phyloP scores from a whole-genome alignment of 1,140 invertebrate genomes.

The Calephelis virginiensis region DNA sequence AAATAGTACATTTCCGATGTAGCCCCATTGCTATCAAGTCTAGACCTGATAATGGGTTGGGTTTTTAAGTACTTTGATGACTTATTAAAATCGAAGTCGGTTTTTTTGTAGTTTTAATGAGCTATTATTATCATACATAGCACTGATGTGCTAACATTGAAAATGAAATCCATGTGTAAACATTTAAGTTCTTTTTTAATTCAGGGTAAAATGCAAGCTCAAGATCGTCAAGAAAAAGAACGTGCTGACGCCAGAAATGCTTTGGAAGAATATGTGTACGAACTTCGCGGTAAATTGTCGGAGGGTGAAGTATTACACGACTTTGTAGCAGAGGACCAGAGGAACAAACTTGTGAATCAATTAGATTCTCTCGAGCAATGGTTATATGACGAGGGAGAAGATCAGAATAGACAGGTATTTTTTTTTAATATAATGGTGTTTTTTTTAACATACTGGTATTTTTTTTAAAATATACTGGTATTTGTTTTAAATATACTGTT shows the following conservation, averaged over 20 bases:
- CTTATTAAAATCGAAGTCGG: too few relatives aligned
- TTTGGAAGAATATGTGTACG: conserved; percentile 99
- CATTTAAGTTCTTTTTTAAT: conserved; percentile 18
- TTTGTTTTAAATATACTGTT: too few relatives aligned
- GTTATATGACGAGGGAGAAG: conserved; percentile 96
- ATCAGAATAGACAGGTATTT: conserved; percentile 89
- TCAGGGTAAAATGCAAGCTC: conserved; percentile 90
- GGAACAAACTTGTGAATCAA: conserved; percentile 82
- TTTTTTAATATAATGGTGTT: too few relatives aligned
- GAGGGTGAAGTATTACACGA: conserved; percentile 86
- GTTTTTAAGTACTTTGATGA: too few relatives aligned
- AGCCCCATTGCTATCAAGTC: too few relatives aligned
- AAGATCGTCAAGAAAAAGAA: conserved; percentile 96
- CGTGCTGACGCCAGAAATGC: conserved; percentile 96
- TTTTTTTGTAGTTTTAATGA: too few relatives aligned
- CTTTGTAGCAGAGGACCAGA: conserved; percentile 87
- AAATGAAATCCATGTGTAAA: neutral
- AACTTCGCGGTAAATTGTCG: conserved; percentile 89
- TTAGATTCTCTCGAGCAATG: conserved; percentile 95
- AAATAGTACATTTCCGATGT: too few relatives aligned
- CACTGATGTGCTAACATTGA: too few relatives aligned
- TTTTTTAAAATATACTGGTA: too few relatives aligned
- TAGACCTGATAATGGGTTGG: too few relatives aligned
- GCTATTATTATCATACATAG: too few relatives aligned
- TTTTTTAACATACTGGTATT: conserved; percentile 64